Base-by-base conservation (phyloP, 2,797 vertebrate genomes). In the Linurgus olivaceus region DNA sequence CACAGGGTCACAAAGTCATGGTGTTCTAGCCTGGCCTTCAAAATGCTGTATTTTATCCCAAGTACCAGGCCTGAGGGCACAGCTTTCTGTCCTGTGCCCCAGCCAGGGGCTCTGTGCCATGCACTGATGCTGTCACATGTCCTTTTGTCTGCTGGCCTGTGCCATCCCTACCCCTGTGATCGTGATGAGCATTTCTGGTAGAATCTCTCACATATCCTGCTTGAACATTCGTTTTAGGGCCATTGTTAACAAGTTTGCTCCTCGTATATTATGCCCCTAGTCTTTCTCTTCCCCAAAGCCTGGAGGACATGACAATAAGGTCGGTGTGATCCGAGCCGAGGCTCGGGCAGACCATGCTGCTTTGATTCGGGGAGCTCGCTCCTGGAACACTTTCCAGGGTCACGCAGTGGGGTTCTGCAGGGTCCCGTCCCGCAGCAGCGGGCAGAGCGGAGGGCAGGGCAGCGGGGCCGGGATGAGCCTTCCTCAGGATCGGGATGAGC, bases 391-490 rank as follows among this genome's bases (percentile, higher is more conserved):
- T 16, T 9, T 0, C 2, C 16, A 5, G 11, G 0, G 0, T 2
- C 31, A 1, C 9, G 0, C 1, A 2, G 78, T 1, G 31, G 0
- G 72, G 18, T 1, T 2, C 25, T 45, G 79, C 29, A 2, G 25
- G 33, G 25, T 17, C 55, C 33, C 6, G 24, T 25, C 33, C 33
- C 7, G 24, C 23, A 35, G 55, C 54, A 24, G 54, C 21, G n/a
- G 54, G n/a, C 29, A 52, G 29, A 52, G 54, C 31, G 9, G 20
- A 33, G 52, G n/a, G 54, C n/a, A 23, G n/a, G n/a, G 54, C 54
- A 35, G 54, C 8, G 29, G 21, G 21, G 21, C 14, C 8, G 11
- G 51, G 38, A 16, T 40, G 38, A 40, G 47, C 47, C 10, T 54
- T 9, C 0, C 18, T 2, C 51, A 13, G 19, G 8, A 20, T 6